Evolutionary conservation across 2,888 invertebrate species (phyloP), one percentile per base, ranked within the genome.

Genomic region (Tetrapedia diversipes): DNA sequence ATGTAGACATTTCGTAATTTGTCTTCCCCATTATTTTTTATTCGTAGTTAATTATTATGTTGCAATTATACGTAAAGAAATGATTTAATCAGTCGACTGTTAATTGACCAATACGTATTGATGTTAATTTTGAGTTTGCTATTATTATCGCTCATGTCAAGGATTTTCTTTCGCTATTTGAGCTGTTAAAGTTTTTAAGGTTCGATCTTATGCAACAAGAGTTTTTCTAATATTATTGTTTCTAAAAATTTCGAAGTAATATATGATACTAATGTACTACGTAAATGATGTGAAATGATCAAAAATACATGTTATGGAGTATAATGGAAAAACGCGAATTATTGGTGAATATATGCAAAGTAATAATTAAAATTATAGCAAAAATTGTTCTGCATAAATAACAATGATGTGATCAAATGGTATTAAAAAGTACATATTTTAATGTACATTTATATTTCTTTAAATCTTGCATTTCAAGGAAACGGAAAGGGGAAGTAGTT

Each of bases 21-120:
- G 75, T 85, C 79, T 86, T 81, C 77, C 78, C 67, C 65, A 43
- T 75, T 69, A 74, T 45, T 77, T 73, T 63, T 75, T 71, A 74
- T 47, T 73, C 39, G 43, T 74, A 60, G 29, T 16, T 53, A 57
- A 63, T 47, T 11, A 27, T 65, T 60, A 61, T 29, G 69, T 51
- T 45, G 24, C 47, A 19, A 22, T 14, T 51, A 54, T 54, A 64
- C 57, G 32, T 19, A 54, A 54, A 39, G 49, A 37, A 61, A 59
- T 74, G 66, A 75, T 68, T 65, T 65, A 53, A 79, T 77, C 75
- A 53, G 51, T 72, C 29, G 69, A 57, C 75, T 78, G 84, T 76
- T 84, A 75, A 77, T 63, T 45, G n/a, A 59, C 49, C 41, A 39
- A 51, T 37, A 60, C 34, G 37, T 49, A 34, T 60, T 60, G 69